Evolutionary conservation across 2,797 vertebrate genomes (phyloP).

Genomic region (Coregonus suidteri): DNA sequence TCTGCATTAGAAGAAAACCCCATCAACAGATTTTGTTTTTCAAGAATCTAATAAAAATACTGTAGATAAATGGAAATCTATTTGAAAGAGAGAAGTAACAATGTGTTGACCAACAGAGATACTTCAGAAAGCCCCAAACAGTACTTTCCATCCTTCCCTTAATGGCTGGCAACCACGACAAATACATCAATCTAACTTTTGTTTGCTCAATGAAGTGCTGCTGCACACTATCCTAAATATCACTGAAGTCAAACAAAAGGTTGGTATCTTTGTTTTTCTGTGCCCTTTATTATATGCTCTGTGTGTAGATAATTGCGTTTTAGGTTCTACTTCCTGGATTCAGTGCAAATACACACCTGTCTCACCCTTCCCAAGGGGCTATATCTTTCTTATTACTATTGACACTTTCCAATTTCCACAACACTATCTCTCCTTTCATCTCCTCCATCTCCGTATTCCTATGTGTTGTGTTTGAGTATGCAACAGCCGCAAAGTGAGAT

Average conservation of each 20-base stretch:
- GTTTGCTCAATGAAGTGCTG: neutral
- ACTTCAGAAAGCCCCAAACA: neutral
- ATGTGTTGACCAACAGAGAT: neutral
- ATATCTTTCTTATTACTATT: conserved; percentile 11
- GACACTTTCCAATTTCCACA: conserved; percentile 14
- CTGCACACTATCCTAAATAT: neutral
- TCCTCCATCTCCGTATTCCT: conserved; percentile 16
- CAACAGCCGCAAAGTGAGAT: conserved; percentile 30
- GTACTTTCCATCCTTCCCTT: neutral
- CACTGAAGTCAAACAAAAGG: conserved; percentile 33
- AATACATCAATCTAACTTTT: neutral
- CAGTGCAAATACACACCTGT: neutral
- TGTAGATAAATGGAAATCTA: neutral
- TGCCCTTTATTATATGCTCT: neutral
- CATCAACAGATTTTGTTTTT: neutral
- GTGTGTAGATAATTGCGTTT: conserved; percentile 5
- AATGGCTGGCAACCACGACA: neutral
- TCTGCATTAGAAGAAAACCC: neutral
- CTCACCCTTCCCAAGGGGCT: conserved; percentile 13
- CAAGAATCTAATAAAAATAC: neutral
- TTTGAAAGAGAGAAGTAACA: too few relatives aligned
- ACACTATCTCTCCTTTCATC: neutral
- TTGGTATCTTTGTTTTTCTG: conserved; percentile 6
- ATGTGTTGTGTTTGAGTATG: conserved; percentile 27
- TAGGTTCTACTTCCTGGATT: neutral